A percentile compares a stretch with the other conserved stretches of the same genome.
phyloP scores from a whole-genome alignment of 2,113 vertebrate genomes.

The Hydrolagus affinis region DNA sequence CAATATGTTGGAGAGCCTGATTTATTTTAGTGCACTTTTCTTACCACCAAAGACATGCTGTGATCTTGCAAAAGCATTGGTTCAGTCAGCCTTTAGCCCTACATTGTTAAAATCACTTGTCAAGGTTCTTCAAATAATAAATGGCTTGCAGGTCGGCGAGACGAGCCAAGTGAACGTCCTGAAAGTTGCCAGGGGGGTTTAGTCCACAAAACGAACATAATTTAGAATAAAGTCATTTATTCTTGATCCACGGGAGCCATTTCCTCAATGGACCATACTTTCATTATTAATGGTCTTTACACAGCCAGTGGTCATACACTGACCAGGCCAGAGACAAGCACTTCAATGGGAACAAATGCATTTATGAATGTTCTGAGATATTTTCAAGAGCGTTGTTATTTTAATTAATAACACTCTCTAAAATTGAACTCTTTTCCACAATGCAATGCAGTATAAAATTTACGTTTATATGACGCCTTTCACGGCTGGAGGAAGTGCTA shows the following conservation, averaged over 20 bases:
- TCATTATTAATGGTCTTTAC: not conserved
- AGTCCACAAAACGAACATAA: constrained; percentile 6
- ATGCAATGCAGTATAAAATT: too few species aligned
- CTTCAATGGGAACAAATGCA: too few species aligned
- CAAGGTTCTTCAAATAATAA: constrained; percentile 1
- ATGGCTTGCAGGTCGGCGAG: not conserved
- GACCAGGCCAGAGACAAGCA: too few species aligned
- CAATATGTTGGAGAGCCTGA: constrained; percentile 5
- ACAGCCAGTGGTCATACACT: not conserved
- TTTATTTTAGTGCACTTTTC: constrained; percentile 1
- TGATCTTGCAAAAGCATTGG: not conserved
- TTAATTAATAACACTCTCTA: too few species aligned
- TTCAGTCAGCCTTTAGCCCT: not conserved
- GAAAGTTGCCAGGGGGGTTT: not conserved
- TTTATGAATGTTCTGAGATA: too few species aligned
- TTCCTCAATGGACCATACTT: not conserved
- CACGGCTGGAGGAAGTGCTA: too few species aligned
- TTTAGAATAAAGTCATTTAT: not conserved
- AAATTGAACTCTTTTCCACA: too few species aligned
- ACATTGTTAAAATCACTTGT: not conserved
- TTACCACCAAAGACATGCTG: not conserved
- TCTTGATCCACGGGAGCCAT: not conserved
- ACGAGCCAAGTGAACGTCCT: not conserved
- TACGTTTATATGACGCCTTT: too few species aligned
- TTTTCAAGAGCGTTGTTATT: too few species aligned